phyloP scores from a whole-genome alignment of 2,113 vertebrate species.

The Antechinus flavipes region DNA sequence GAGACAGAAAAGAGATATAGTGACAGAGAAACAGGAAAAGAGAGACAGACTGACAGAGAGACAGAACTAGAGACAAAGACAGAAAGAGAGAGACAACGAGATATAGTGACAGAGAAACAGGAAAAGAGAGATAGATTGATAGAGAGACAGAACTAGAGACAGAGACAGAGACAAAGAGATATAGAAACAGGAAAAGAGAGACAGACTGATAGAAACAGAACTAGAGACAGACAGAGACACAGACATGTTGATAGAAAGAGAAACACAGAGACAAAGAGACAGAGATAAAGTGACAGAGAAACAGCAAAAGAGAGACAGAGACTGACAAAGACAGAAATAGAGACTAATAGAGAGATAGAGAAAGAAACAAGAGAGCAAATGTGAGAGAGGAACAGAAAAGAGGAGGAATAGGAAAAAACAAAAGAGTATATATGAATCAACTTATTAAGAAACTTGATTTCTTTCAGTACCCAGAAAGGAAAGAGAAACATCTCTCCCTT shows the following conservation, averaged over 20 bases:
- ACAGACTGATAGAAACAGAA: not conserved
- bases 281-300: no score
- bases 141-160: not conserved
- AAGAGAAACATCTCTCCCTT: not conserved
- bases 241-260: no score
- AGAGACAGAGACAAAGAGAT: no score
- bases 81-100: no score
- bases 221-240: not conserved
- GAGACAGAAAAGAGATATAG: not conserved
- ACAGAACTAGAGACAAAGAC: no score
- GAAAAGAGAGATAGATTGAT: not conserved
- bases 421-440: not conserved
- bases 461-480: not conserved
- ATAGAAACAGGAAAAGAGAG: not conserved
- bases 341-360: no score
- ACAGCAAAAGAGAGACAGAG: not conserved
- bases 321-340: not conserved
- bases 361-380: not conserved
- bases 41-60: no score
- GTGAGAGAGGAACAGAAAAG: not conserved
- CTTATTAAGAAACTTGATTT: not conserved
- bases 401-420: not conserved
- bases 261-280: no score
- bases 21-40: not conserved
- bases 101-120: not conserved